Evolutionary conservation across 2,888 invertebrate genomes (phyloP).

Genomic region (Hololepta plana): DNA sequence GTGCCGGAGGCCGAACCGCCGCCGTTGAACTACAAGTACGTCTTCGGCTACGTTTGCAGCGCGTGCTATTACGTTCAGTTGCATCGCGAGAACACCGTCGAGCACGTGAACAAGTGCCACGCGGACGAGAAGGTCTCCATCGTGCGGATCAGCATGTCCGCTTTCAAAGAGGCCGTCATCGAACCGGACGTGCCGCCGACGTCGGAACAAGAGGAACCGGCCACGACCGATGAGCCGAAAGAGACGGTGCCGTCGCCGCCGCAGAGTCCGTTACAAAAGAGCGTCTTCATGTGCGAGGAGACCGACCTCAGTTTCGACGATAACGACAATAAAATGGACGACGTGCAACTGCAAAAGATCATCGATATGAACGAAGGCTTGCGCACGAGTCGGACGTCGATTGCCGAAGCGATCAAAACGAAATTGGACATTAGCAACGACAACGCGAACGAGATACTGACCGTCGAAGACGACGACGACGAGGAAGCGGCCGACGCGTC

Average conservation of each 20-base stretch:
- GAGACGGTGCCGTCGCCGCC: slow-evolving; percentile 1
- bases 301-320: slow-evolving; percentile 25
- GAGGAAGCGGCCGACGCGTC: too few relatives aligned
- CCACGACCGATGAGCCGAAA: not conserved
- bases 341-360: slow-evolving; percentile 31
- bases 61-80: slow-evolving; percentile 59
- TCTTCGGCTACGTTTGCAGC: slow-evolving; percentile 45
- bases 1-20: slow-evolving; percentile 14
- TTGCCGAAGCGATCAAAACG: slow-evolving; percentile 7
- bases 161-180: not conserved
- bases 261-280: slow-evolving; percentile 8
- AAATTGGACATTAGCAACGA: slow-evolving; percentile 6
- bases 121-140: too few relatives aligned
- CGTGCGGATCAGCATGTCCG: not conserved
- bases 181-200: not conserved
- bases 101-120: slow-evolving; percentile 43
- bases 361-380: slow-evolving; percentile 26
- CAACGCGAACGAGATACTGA: too few relatives aligned
- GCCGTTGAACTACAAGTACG: slow-evolving; percentile 12
- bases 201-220: slow-evolving; percentile 6
- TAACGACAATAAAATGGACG: slow-evolving; percentile 28
- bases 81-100: slow-evolving; percentile 33
- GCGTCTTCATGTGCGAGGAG: slow-evolving; percentile 19
- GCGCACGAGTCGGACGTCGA: slow-evolving; percentile 14
- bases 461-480: too few relatives aligned